phyloP scores from a whole-genome alignment of 2,113 vertebrate genomes.

The Thomomys bottae region DNA sequence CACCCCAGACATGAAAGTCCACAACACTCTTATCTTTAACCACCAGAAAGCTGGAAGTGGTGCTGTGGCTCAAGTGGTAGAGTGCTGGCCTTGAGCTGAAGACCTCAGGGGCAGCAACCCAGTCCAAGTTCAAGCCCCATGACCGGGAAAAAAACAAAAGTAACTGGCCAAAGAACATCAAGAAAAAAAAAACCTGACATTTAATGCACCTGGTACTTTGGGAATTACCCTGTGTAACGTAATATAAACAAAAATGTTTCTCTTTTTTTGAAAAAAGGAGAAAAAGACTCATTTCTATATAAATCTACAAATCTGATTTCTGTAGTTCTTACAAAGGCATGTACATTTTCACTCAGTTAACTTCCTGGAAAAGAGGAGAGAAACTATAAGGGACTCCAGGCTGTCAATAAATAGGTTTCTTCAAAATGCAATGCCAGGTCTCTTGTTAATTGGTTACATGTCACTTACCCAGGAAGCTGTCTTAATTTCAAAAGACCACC shows the following conservation, averaged over 20 bases:
- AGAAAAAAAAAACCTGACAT: neutral
- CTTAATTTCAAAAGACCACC: constrained; percentile 35
- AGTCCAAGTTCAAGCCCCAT: too few relatives aligned
- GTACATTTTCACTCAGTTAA: constrained; percentile 40
- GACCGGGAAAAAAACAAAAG: too few relatives aligned
- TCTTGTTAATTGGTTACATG: neutral
- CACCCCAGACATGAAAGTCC: too few relatives aligned
- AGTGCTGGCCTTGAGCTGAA: too few relatives aligned
- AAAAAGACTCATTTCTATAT: neutral
- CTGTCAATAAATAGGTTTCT: neutral
- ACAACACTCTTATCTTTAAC: too few relatives aligned
- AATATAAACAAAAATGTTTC: neutral
- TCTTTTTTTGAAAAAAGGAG: neutral
- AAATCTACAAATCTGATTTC: constrained; percentile 15
- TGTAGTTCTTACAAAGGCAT: constrained; percentile 3
- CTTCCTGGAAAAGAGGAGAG: neutral
- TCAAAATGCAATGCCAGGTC: neutral
- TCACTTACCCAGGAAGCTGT: neutral
- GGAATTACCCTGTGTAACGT: neutral
- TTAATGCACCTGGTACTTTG: neutral
- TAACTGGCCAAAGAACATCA: neutral
- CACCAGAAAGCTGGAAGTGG: too few relatives aligned
- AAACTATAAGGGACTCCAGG: neutral
- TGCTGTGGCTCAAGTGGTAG: too few relatives aligned
- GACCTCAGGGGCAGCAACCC: too few relatives aligned